Evolutionary conservation across 2,888 invertebrate genomes (phyloP).

Genomic region (Esperia sulphurella): DNA sequence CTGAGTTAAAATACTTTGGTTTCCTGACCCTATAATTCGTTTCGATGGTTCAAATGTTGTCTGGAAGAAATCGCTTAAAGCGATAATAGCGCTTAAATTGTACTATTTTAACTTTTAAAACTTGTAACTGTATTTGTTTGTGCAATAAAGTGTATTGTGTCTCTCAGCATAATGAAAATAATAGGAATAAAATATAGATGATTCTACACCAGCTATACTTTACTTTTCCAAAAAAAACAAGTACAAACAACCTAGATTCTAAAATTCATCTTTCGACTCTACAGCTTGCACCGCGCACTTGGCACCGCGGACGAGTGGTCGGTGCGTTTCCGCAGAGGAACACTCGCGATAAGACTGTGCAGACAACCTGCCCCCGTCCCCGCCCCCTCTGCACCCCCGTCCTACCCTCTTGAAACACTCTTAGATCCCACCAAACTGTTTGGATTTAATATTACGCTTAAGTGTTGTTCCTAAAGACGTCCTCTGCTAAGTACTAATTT

Average conservation of each 20-base stretch:
- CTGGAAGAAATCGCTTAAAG: too few relatives aligned
- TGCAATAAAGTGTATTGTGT: too few relatives aligned
- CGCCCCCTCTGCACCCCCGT: conserved; percentile 26
- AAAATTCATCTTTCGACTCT: conserved; percentile 21
- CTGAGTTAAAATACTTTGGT: too few relatives aligned
- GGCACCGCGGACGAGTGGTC: conserved; percentile 53
- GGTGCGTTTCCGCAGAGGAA: conserved; percentile 62
- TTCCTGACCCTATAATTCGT: too few relatives aligned
- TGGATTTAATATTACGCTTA: conserved; percentile 74
- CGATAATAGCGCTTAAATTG: too few relatives aligned
- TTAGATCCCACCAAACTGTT: conserved; percentile 49
- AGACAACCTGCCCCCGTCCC: conserved; percentile 23
- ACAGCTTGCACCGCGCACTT: conserved; percentile 17
- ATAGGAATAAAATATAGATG: too few relatives aligned
- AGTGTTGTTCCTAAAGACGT: conserved; percentile 73
- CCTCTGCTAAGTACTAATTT: conserved; percentile 71
- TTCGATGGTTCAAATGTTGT: too few relatives aligned
- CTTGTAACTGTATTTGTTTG: too few relatives aligned
- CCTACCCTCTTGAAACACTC: conserved; percentile 14
- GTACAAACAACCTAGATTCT: background rate
- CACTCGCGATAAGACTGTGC: conserved; percentile 59
- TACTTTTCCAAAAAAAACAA: too few relatives aligned
- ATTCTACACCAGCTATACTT: too few relatives aligned
- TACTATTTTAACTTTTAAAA: too few relatives aligned
- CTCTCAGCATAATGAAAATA: too few relatives aligned